These are phyloP conservation scores for Melopsittacus undulatus DNA, from an alignment of 2,797 vertebrate species.

Conservation along the genomic window DNA sequence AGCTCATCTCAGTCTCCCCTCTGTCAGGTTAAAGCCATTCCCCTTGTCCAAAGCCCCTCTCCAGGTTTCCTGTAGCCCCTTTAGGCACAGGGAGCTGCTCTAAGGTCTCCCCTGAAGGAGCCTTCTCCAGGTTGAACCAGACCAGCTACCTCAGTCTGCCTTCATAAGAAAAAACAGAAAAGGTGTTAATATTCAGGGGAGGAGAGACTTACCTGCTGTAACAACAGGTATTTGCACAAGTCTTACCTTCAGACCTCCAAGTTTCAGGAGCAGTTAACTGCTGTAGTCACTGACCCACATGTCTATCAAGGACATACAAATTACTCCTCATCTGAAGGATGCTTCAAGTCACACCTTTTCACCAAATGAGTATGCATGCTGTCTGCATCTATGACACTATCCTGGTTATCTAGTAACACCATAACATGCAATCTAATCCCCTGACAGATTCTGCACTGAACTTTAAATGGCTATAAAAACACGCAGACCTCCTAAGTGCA, in stretches of 20 bases:
- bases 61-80: background rate
- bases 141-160: background rate
- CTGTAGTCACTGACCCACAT: background rate
- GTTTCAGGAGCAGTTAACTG: background rate
- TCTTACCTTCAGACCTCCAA: background rate
- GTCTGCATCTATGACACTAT: background rate
- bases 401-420: background rate
- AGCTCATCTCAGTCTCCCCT: background rate
- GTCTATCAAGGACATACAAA: background rate
- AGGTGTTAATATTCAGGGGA: background rate
- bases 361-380: background rate
- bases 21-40: background rate
- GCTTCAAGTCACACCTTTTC: constrained; percentile 5
- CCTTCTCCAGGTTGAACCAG: background rate
- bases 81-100: background rate
- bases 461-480: constrained; percentile 1
- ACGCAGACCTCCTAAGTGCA: background rate
- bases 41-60: background rate
- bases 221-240: background rate
- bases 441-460: background rate
- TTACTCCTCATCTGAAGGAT: background rate
- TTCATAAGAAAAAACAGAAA: background rate
- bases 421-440: constrained; percentile 9
- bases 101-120: background rate
- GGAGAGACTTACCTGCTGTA: background rate